phyloP scores from a whole-genome alignment of 2,113 vertebrate genomes.

The Prunella himalayana region DNA sequence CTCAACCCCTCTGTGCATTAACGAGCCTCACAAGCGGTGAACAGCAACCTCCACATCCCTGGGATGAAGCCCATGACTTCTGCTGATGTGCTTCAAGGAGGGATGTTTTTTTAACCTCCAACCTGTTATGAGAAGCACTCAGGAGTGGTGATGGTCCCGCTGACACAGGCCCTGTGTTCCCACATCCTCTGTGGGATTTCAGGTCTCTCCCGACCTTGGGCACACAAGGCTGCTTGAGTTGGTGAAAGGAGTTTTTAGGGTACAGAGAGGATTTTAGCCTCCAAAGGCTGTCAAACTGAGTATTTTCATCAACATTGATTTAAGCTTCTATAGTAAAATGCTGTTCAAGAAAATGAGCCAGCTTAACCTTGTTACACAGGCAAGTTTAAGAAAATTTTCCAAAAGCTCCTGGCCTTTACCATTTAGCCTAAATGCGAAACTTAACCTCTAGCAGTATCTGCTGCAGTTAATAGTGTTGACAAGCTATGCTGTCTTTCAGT shows the following conservation, averaged over 20 bases:
- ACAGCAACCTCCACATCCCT: not conserved
- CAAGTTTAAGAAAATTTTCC: not conserved
- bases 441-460: not conserved
- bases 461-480: conserved; percentile 26
- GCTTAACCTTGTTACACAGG: not conserved
- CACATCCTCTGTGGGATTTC: not conserved
- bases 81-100: not conserved
- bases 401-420: not conserved
- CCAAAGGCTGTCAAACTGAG: not conserved
- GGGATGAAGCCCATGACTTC: not conserved
- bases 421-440: not conserved
- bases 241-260: not conserved
- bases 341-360: not conserved
- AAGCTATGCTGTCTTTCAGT: conserved; percentile 6
- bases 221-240: not conserved
- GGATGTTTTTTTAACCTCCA: not conserved
- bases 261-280: not conserved
- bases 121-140: not conserved
- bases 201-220: not conserved
- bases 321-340: not conserved
- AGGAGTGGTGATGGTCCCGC: not conserved
- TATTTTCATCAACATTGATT: not conserved
- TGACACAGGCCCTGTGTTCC: not conserved
- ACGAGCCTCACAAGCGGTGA: rapidly evolving
- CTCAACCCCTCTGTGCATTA: not conserved